These are phyloP conservation scores for Triplophysa dalaica DNA, from an alignment of 2,113 vertebrate species.

Conservation along the genomic window DNA sequence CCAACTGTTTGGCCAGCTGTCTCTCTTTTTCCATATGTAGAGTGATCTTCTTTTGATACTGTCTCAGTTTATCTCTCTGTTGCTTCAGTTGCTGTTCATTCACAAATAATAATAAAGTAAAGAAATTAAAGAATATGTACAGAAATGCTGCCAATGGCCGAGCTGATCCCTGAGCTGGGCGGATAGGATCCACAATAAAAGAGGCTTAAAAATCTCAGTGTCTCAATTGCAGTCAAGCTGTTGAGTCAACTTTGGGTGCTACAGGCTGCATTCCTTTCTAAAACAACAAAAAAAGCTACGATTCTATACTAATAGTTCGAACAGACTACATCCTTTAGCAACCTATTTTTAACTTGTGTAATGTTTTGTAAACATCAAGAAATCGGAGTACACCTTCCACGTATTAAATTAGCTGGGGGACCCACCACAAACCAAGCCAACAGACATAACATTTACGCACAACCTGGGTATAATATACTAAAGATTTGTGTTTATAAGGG, in stretches of 20 bases:
- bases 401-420: background rate
- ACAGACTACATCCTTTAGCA: background rate
- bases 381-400: background rate
- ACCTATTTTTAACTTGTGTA: background rate
- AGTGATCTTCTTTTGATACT: slow-evolving; percentile 85
- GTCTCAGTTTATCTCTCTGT: slow-evolving; percentile 90
- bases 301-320: no score
- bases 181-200: no score
- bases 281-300: no score
- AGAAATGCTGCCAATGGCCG: background rate
- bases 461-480: background rate
- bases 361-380: background rate
- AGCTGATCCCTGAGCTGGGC: background rate
- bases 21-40: slow-evolving; percentile 85
- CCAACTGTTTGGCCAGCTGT: slow-evolving; percentile 83
- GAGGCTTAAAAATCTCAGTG: no score
- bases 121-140: background rate
- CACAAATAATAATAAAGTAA: background rate
- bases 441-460: background rate
- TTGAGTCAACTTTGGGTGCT: no score
- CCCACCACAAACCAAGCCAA: background rate
- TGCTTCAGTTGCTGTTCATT: slow-evolving; percentile 89
- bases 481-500: background rate
- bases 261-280: no score
- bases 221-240: no score